Base-by-base conservation (phyloP, 2,113 vertebrate species). In the Apodemus sylvaticus region DNA sequence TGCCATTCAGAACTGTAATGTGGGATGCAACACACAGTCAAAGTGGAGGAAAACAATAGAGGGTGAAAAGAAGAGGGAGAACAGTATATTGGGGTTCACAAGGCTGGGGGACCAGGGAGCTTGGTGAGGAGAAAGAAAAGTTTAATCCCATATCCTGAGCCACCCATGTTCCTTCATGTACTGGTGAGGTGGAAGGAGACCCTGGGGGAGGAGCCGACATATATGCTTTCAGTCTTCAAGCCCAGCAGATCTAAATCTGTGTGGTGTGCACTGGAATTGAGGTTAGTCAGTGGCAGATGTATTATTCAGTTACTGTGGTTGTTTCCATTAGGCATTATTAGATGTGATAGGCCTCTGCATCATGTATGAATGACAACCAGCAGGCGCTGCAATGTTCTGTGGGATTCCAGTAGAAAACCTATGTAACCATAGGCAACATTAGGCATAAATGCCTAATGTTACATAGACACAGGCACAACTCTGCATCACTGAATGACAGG, bases 101-200 rank as follows among this genome's bases (percentile, higher is more conserved):
- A 31, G 22, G 10, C 34, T 16, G 5, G 8, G 1, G n/a, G 14
- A 39, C 6, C 7, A 45, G 4, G 29, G 3, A 36, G 13, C 24
- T 34, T 48, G 31, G 17, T 20, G n/a, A 58, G 11, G 60, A 42
- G 31, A 14, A 58, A 73, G 64, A 14, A 60, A 86, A 51, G 45
- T 2, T 36, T 26, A 55, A 29, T 13, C 19, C 26, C 26, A 8
- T 5, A n/a, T 2, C 12, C 48, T 66, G 13, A 86, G n/a, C 66
- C 64, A 53, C 2, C 5, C 24, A 3, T 34, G 3, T n/a, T 48
- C 6, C 2, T 48, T 5, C 24, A 17, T 45, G 45, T 5, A 34
- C 48, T 39, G 60, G 3, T 71, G 31, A 77, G 4, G 62, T 24
- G 7, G 36, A n/a, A 66, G 39, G 48, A 76, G 74, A 82, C 29